A percentile compares a stretch with the other conserved stretches of the same genome.
These are phyloP conservation scores for Spea multiplicata DNA, from an alignment of 2,113 vertebrate genomes.

Conservation along the genomic window DNA sequence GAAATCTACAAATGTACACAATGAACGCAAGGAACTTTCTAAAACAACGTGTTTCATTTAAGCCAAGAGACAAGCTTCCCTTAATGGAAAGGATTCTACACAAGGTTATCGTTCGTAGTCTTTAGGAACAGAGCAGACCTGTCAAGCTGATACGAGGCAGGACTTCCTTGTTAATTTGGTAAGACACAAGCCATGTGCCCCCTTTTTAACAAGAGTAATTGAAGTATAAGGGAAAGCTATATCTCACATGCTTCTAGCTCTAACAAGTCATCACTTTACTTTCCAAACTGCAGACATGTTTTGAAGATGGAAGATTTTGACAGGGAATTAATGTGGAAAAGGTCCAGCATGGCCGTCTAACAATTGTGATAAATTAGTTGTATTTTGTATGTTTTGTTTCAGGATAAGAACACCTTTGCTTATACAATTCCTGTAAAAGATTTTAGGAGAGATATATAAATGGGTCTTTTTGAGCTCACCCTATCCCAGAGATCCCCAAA, in stretches of 20 bases:
- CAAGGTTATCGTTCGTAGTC: conserved; percentile 31
- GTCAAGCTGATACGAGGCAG: conserved; percentile 34
- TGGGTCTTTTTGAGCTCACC: not conserved
- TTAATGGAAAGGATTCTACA: conserved; percentile 9
- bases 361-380: too few species aligned
- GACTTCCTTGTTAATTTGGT: conserved; percentile 32
- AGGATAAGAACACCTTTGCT: not conserved
- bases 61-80: not conserved
- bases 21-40: not conserved
- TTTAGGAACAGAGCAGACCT: conserved; percentile 7
- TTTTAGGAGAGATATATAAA: not conserved
- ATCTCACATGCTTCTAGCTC: not conserved
- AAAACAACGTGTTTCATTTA: not conserved
- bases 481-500: not conserved
- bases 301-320: conserved; percentile 18
- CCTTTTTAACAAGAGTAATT: conserved; percentile 14
- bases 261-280: conserved; percentile 25
- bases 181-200: conserved; percentile 34
- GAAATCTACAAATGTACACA: not conserved
- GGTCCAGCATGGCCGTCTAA: not conserved
- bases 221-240: conserved; percentile 22
- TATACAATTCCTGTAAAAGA: not conserved
- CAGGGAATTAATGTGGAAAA: not conserved
- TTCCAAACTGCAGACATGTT: not conserved
- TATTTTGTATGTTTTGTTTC: not conserved